Conservation (phyloP, 2,888 invertebrate genomes). For the Trimorus sp. region DNA sequence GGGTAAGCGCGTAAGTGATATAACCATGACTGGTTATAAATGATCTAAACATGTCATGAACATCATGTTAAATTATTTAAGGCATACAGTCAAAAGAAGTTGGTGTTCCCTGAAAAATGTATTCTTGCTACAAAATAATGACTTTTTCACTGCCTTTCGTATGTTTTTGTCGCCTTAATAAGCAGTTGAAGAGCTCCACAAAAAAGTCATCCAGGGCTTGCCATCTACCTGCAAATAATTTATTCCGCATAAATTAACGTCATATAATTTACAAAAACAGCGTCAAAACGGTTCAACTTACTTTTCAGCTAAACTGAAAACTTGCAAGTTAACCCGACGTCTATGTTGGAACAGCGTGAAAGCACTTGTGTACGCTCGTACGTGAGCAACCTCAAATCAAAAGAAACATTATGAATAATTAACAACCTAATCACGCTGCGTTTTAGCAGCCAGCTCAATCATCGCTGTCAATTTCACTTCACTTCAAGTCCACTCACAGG, state of each 20-base stretch:
- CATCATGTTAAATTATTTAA: too few relatives aligned
- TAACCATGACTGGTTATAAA: too few relatives aligned
- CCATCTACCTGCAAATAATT: conserved; percentile 38
- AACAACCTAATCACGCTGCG: conserved; percentile 41
- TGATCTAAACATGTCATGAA: too few relatives aligned
- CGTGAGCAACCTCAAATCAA: conserved; percentile 36
- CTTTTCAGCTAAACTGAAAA: conserved; percentile 12
- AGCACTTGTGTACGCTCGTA: conserved; percentile 17
- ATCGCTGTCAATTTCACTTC: conserved; percentile 57
- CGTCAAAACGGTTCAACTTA: conserved; percentile 22
- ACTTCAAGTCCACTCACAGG: conserved; percentile 38
- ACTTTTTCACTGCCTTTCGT: conserved; percentile 31
- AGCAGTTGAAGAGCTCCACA: conserved; percentile 5
- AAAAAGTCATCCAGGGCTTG: conserved; percentile 39
- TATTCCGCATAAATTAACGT: conserved; percentile 56
- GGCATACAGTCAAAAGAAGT: conserved; percentile 36
- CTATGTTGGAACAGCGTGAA: conserved; percentile 17
- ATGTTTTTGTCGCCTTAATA: conserved; percentile 3
- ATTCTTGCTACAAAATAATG: conserved; percentile 49
- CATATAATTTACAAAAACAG: conserved; percentile 36
- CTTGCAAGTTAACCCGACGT: neutral
- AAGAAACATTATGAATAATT: conserved; percentile 59
- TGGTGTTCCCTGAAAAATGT: conserved; percentile 35
- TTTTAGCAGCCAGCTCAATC: conserved; percentile 51
- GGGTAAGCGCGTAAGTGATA: too few relatives aligned